These are phyloP conservation scores for Glyphotaelius pellucidus DNA, from an alignment of 2,888 invertebrate genomes.

Conservation along the genomic window DNA sequence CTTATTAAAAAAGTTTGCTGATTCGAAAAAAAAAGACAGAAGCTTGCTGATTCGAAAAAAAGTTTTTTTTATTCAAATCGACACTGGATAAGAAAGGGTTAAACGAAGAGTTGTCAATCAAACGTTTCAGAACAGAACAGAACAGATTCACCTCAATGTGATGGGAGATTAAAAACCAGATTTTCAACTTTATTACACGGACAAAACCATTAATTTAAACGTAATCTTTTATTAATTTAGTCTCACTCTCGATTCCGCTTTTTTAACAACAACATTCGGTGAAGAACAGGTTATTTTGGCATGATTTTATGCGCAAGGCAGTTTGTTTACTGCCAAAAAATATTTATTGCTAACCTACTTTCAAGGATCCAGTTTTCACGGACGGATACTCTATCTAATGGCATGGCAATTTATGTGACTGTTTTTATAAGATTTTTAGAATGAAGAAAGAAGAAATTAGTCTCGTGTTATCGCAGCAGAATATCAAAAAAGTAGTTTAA, in stretches of 20 bases:
- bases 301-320: not conserved
- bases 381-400: not conserved
- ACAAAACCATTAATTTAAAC: not conserved
- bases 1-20: too few species aligned
- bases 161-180: not conserved
- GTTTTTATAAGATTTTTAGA: not conserved
- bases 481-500: too few species aligned
- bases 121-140: not conserved
- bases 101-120: not conserved
- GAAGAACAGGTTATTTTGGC: not conserved
- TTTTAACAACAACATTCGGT: not conserved
- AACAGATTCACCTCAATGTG: not conserved
- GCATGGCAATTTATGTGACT: not conserved
- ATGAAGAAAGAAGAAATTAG: not conserved
- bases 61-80: not conserved
- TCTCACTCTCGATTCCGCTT: not conserved
- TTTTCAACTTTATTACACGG: not conserved
- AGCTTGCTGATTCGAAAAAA: not conserved
- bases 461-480: not conserved
- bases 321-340: not conserved
- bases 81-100: not conserved
- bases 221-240: not conserved
- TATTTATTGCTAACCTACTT: not conserved
- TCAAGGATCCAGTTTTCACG: not conserved
- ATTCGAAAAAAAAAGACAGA: not conserved